Evolutionary conservation across 1,140 invertebrate species (phyloP).

Genomic region (Diploscapter pachys): DNA sequence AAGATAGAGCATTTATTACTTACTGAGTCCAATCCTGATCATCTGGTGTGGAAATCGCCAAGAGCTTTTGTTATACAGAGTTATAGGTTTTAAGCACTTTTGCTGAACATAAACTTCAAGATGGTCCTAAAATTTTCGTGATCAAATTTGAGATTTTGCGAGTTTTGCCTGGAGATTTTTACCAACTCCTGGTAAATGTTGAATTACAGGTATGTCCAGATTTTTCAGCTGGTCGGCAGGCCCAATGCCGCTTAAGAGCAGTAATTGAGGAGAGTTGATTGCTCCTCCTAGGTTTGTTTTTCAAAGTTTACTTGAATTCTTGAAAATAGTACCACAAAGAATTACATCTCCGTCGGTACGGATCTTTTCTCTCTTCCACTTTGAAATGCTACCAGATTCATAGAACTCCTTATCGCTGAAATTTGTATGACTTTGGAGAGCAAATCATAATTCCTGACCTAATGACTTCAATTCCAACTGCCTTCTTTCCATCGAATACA

Average conservation of each 20-base stretch:
- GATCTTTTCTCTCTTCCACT: conserved; percentile 45
- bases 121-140: conserved; percentile 50
- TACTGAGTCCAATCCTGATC: conserved; percentile 61
- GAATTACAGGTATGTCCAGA: conserved; percentile 47
- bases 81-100: conserved; percentile 62
- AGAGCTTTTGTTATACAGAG: conserved; percentile 62
- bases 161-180: conserved; percentile 32
- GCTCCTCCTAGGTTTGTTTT: conserved; percentile 59
- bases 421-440: not conserved
- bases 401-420: conserved; percentile 42
- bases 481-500: conserved; percentile 61
- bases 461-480: conserved; percentile 63
- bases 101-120: conserved; percentile 62
- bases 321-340: conserved; percentile 40
- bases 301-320: not conserved
- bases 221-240: conserved; percentile 69
- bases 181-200: conserved; percentile 56
- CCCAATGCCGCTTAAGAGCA: conserved; percentile 83
- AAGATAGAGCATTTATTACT: conserved; percentile 1
- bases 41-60: conserved; percentile 65
- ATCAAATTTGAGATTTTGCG: conserved; percentile 16
- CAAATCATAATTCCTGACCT: conserved; percentile 1
- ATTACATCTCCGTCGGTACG: conserved; percentile 60
- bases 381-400: conserved; percentile 45
- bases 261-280: conserved; percentile 66